These are phyloP conservation scores for Pantala flavescens DNA, from an alignment of 1,140 invertebrate genomes.

Conservation along the genomic window DNA sequence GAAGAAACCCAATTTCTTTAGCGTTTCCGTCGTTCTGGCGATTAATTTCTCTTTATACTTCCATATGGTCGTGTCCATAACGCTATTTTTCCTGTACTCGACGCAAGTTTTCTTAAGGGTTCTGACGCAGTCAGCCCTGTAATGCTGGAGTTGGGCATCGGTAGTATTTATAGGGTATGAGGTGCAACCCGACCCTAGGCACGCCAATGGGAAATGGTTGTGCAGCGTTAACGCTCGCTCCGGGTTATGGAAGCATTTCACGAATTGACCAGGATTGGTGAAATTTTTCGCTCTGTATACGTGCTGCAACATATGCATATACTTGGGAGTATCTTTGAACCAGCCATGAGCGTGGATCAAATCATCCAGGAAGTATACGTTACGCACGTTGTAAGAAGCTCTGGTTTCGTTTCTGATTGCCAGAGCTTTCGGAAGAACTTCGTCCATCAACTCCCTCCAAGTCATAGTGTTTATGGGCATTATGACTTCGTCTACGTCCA, in stretches of 20 bases:
- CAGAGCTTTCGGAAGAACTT: constrained; percentile 55
- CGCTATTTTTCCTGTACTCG: constrained; percentile 68
- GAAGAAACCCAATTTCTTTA: constrained; percentile 65
- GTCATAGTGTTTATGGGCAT: constrained; percentile 68
- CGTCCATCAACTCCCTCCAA: constrained; percentile 71
- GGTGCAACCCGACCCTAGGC: constrained; percentile 72
- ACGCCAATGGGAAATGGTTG: constrained; percentile 87
- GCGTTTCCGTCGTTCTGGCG: constrained; percentile 52
- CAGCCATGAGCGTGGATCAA: constrained; percentile 68
- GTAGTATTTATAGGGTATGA: constrained; percentile 73
- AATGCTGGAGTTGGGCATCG: constrained; percentile 85
- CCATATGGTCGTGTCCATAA: constrained; percentile 81
- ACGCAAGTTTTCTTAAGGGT: constrained; percentile 77
- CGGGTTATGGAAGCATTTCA: constrained; percentile 90
- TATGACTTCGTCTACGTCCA: constrained; percentile 92
- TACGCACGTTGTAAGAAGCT: constrained; percentile 81
- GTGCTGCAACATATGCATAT: constrained; percentile 91
- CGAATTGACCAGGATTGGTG: constrained; percentile 85
- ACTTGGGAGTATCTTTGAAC: constrained; percentile 73
- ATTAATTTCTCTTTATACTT: constrained; percentile 68
- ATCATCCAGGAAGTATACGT: constrained; percentile 91
- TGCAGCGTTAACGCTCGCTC: constrained; percentile 78
- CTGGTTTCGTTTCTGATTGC: constrained; percentile 60
- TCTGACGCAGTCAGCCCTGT: constrained; percentile 82
- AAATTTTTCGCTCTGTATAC: constrained; percentile 83